These are phyloP conservation scores for Polydrusus pterygomalis DNA, from an alignment of 2,888 invertebrate species.

Conservation along the genomic window DNA sequence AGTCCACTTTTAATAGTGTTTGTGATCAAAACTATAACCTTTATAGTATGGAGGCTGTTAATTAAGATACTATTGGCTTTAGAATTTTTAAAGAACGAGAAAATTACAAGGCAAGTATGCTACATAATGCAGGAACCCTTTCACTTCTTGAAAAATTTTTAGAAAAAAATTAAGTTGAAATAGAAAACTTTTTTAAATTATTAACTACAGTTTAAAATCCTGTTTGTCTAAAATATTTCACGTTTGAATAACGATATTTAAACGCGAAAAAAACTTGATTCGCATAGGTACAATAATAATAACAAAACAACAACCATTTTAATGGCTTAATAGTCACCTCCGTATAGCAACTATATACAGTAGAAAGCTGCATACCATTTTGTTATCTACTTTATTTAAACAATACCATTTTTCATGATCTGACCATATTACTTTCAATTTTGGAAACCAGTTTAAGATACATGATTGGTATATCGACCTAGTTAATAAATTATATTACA, in stretches of 20 bases:
- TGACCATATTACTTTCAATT: conserved; percentile 58
- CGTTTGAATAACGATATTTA: not conserved
- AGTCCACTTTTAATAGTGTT: no score
- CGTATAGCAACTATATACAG: not conserved
- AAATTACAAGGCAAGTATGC: no score
- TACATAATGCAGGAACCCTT: no score
- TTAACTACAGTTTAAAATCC: no score
- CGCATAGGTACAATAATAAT: not conserved
- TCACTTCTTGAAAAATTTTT: no score
- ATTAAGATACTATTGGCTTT: no score
- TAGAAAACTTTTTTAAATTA: no score
- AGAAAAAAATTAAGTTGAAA: no score
- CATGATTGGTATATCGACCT: conserved; percentile 58
- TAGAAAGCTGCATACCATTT: conserved; percentile 30
- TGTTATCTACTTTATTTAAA: conserved; percentile 24
- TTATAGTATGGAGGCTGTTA: no score
- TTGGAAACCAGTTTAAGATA: conserved; percentile 60
- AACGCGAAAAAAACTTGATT: not conserved
- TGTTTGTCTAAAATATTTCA: not conserved
- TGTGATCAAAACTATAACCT: no score
- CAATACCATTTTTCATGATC: conserved; percentile 32
- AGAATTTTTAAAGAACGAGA: no score
- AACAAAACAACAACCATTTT: not conserved
- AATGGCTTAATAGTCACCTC: conserved; percentile 4
- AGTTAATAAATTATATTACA: conserved; percentile 59